phyloP scores from a whole-genome alignment of 35 echinoderm and acorn worm species.

The Eucidaris tribuloides region DNA sequence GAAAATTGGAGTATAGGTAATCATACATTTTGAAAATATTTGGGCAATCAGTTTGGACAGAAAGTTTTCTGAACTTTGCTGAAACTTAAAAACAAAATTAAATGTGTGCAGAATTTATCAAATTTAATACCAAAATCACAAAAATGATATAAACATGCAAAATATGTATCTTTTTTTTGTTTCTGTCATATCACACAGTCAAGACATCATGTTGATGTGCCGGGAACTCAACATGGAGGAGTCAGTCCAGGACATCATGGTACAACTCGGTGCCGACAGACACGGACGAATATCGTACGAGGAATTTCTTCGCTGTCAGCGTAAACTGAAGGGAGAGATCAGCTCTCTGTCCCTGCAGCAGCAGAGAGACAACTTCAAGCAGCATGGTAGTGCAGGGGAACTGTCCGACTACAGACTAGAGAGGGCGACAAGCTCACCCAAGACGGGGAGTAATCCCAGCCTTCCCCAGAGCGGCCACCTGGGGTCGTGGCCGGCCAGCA shows the following conservation, averaged over 20 bases:
- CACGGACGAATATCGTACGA: constrained; percentile 59
- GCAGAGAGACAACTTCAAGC: not conserved
- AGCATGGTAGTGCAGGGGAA: constrained; percentile 1
- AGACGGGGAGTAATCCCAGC: constrained; percentile 52
- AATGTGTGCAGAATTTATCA: too few species aligned
- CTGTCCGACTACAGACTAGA: not conserved
- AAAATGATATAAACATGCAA: too few species aligned
- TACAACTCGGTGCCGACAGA: constrained; percentile 53
- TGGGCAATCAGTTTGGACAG: too few species aligned
- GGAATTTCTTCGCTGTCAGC: constrained; percentile 57
- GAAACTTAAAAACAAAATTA: too few species aligned
- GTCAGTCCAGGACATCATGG: constrained; percentile 53
- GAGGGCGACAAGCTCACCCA: constrained; percentile 35
- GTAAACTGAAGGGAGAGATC: constrained; percentile 47
- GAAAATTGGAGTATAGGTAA: too few species aligned
- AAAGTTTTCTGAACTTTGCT: too few species aligned
- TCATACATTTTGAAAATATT: too few species aligned
- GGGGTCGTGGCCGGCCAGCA: constrained; percentile 66
- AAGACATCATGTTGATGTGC: constrained; percentile 65
- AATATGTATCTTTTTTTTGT: too few species aligned
- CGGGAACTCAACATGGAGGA: constrained; percentile 75
- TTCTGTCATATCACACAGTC: too few species aligned
- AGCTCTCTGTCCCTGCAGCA: constrained; percentile 1
- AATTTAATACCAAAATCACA: too few species aligned
- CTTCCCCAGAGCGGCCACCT: constrained; percentile 30